Evolutionary conservation across 2,113 vertebrate genomes (phyloP), one percentile per base, ranked within the genome.

Genomic region (Hypocryptadius cinnamomeus): DNA sequence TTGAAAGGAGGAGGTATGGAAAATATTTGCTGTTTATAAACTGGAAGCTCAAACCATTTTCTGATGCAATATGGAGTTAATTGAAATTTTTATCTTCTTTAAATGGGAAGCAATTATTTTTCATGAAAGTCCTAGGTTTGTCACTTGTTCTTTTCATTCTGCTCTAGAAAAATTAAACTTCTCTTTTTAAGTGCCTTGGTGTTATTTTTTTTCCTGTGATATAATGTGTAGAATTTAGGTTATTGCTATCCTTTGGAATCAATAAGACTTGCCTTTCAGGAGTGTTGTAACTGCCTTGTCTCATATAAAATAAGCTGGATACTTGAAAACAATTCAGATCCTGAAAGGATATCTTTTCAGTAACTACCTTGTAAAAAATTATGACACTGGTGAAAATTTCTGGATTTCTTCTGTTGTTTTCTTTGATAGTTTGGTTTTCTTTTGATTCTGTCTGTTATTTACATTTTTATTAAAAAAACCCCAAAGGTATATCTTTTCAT

Each of bases 1-100:
- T 98, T 99, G 79, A 98, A 97, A 98, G 99, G 99, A 81, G 99
- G 99, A 98, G 99, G 99, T 99, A 98, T 84, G 93, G 48, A 85
- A 88, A 84, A 77, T 68, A 60, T n/a, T 91, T 63, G 9, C 33
- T 78, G 18, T 79, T 85, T 63, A 60, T 82, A 54, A 84, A 77
- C 18, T 79, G 24, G 13, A 72, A 69, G 8, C 16, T 91, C 57
- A 72, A 50, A 92, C 33, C 10, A 28, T 90, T 85, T 94, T 87
- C 25, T 92, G 33, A 39, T 3, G 4, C 28, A 76, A 2, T 72
- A 42, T 42, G 30, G 28, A 85, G 15, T 82, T 72, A 72, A 28
- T 19, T 54, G 22, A 74, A 65, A 64, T 80, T 22, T 39, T 42
- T 59, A 5, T 64, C 16, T 33, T 64, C 12, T 64, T 61, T 82